Evolutionary conservation across 2,113 vertebrate species (phyloP), one percentile per base, ranked within the genome.

Genomic region (Echinops telfairi): DNA sequence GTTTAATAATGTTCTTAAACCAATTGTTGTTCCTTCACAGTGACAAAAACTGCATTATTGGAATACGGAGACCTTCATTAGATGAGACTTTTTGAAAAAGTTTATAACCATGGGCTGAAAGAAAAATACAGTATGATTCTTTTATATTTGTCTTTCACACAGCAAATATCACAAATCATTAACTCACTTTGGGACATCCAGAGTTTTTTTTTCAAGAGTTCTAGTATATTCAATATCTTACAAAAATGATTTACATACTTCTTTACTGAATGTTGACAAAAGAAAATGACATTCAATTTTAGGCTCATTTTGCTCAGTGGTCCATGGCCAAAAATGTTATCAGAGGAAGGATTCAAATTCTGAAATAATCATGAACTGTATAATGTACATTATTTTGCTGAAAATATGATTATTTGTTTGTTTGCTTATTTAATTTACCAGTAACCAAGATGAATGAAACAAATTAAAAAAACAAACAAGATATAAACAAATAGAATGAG

Each of bases 1-100:
- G 87, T 97, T 97, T 97, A 97, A 97, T 97, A 89, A 96, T 96
- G 92, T 95, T 95, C 91, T 96, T 90, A 91, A 95, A 80, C n/a
- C 77, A 95, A 95, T 97, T 96, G 89, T 7, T 14, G 36, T 94
- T 87, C 36, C 77, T 88, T 91, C 77, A 60, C n/a, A 89, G 36
- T 43, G 8, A 78, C 31, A 92, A 92, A 93, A 83, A 29, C 15
- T 88, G 10, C 66, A 68, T 60, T 27, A 53, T 36, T 88, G 36
- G 27, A 88, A 78, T 87, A 53, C 38, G 89, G 77, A 87, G 27
- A 20, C 0, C 0, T 88, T 87, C 10, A 71, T 8, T 75, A 77
- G 19, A 92, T 81, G 71, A 16, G 6, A 38, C 16, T 62, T 73
- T 86, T 1, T 78, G 22, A 47, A 58, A 92, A 53, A 7, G 0